A percentile compares a stretch with the other conserved stretches of the same genome.
Conservation (phyloP, 64 coral and sea anemone genomes). For the Orbicella faveolata region DNA sequence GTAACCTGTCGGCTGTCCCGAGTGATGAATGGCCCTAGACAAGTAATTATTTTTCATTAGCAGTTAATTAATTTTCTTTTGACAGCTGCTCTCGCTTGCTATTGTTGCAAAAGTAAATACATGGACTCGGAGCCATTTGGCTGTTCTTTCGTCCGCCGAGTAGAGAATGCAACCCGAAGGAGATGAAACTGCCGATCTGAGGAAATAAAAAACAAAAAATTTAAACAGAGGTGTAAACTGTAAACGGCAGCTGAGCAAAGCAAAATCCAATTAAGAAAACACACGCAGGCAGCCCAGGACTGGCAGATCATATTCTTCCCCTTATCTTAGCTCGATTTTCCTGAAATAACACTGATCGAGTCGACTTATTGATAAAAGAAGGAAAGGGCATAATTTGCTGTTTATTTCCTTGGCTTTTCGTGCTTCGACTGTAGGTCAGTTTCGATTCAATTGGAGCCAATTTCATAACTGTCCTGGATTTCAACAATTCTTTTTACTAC, state of each 20-base stretch:
- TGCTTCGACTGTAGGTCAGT: too few relatives aligned
- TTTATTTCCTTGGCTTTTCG: too few relatives aligned
- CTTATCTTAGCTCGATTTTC: neutral
- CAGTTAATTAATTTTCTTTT: conserved; percentile 53
- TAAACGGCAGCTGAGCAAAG: neutral
- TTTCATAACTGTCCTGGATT: too few relatives aligned
- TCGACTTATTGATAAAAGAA: too few relatives aligned
- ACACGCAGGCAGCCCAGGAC: neutral
- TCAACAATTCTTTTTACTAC: too few relatives aligned
- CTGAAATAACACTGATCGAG: too few relatives aligned
- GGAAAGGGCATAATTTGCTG: too few relatives aligned
- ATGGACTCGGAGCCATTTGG: neutral
- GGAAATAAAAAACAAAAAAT: neutral
- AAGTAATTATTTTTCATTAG: conserved; percentile 41
- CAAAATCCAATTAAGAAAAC: neutral
- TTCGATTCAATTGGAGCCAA: too few relatives aligned
- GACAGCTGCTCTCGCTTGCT: conserved; percentile 5
- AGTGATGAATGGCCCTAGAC: conserved; percentile 22
- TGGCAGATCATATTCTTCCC: neutral
- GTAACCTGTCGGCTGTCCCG: conserved; percentile 24
- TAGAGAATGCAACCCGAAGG: neutral
- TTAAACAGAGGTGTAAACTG: neutral
- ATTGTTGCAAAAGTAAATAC: conserved; percentile 32
- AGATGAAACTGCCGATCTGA: neutral
- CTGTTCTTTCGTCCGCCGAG: neutral